phyloP scores from a whole-genome alignment of 2,797 vertebrate genomes.

The Protonibea diacanthus region DNA sequence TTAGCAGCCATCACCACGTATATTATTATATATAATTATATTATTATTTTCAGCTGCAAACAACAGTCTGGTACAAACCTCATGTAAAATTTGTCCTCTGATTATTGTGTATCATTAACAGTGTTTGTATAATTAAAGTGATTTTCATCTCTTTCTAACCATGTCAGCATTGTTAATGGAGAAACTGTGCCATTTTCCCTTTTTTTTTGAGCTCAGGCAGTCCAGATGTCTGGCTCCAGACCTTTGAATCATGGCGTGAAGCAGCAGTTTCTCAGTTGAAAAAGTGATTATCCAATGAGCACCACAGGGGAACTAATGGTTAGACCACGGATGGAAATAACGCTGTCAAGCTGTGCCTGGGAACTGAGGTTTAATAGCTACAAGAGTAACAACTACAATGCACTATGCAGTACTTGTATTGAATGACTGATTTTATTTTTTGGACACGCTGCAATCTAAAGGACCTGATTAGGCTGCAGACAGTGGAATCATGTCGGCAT shows the following conservation, averaged over 20 bases:
- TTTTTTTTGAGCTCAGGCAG: background rate
- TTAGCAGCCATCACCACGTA: too few species aligned
- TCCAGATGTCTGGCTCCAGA: too few species aligned
- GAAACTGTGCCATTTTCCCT: background rate
- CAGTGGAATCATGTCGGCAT: conserved; percentile 6
- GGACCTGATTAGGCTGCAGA: conserved; percentile 15
- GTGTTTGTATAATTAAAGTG: background rate
- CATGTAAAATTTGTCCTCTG: background rate
- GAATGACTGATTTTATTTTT: background rate
- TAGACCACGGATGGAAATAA: too few species aligned
- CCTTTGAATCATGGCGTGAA: too few species aligned
- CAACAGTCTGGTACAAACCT: background rate
- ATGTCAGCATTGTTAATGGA: background rate
- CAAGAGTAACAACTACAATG: too few species aligned
- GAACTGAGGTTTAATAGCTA: too few species aligned
- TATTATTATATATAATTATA: too few species aligned
- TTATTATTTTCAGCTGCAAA: background rate
- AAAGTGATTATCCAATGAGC: too few species aligned
- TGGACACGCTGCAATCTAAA: background rate
- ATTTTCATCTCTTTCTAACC: background rate
- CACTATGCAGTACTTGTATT: too few species aligned
- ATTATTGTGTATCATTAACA: background rate
- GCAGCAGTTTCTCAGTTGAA: too few species aligned
- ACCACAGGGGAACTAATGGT: too few species aligned
- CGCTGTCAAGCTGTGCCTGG: too few species aligned